phyloP scores from a whole-genome alignment of 2,113 vertebrate species.

The Erpornis zantholeuca region DNA sequence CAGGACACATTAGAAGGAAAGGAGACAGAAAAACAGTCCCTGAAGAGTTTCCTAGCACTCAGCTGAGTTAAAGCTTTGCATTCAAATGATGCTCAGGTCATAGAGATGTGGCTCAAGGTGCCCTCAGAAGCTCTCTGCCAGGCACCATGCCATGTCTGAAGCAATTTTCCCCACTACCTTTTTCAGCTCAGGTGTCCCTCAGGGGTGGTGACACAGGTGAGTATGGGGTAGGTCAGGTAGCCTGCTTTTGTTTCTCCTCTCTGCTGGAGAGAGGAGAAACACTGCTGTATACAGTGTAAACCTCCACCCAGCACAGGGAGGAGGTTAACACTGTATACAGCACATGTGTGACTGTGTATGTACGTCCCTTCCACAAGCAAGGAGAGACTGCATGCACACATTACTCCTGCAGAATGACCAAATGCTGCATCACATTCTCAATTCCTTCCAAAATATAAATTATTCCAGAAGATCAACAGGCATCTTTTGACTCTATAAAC shows the following conservation, averaged over 20 bases:
- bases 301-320: background rate
- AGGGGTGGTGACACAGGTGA: background rate
- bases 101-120: background rate
- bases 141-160: background rate
- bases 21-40: background rate
- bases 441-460: background rate
- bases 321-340: background rate
- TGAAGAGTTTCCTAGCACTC: background rate
- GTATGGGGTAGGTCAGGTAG: background rate
- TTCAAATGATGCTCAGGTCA: background rate
- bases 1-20: background rate
- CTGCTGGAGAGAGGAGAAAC: too few relatives aligned
- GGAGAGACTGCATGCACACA: background rate
- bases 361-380: background rate
- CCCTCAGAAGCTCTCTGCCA: background rate
- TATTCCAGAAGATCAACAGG: background rate
- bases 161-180: background rate
- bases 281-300: too few relatives aligned
- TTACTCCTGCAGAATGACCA: background rate
- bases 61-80: background rate
- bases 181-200: background rate
- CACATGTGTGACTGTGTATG: rapidly evolving
- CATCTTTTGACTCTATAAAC: background rate
- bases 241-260: background rate
- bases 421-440: background rate